A percentile compares a stretch with the other conserved stretches of the same genome.
Evolutionary conservation across 2,888 invertebrate genomes (phyloP).

Genomic region (Eristalis pertinax): DNA sequence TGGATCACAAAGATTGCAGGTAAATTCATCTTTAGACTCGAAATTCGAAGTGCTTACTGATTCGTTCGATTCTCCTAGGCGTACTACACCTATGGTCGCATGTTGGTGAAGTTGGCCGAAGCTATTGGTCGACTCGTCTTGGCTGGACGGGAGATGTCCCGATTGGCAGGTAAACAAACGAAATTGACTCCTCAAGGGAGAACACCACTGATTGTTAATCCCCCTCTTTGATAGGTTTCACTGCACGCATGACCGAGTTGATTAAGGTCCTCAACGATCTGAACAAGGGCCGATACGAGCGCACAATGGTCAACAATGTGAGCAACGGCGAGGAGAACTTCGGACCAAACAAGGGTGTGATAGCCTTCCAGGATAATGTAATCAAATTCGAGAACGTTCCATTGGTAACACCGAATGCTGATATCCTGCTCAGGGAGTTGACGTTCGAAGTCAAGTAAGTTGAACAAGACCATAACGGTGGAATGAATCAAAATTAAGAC

Average conservation of each 20-base stretch:
- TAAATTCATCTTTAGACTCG: constrained; percentile 76
- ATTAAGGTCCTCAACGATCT: constrained; percentile 91
- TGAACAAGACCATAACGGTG: too few relatives aligned
- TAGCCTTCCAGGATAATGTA: constrained; percentile 92
- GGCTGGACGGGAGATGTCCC: constrained; percentile 96
- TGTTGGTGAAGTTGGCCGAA: constrained; percentile 92
- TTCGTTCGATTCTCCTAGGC: constrained; percentile 82
- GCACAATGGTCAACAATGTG: constrained; percentile 83
- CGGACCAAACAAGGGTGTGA: constrained; percentile 89
- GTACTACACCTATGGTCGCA: constrained; percentile 97
- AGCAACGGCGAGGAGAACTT: constrained; percentile 79
- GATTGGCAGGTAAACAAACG: constrained; percentile 88
- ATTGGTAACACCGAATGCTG: constrained; percentile 98
- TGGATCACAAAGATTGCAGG: constrained; percentile 91
- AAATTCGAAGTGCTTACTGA: not conserved
- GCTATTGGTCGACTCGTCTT: constrained; percentile 97
- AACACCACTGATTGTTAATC: not conserved
- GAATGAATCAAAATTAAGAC: not conserved
- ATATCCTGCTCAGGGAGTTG: constrained; percentile 93
- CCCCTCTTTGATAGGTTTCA: constrained; percentile 83
- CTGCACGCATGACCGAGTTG: constrained; percentile 95
- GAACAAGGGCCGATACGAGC: constrained; percentile 88
- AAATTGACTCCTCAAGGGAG: not conserved
- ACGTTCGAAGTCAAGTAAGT: constrained; percentile 92
- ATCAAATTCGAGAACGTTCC: constrained; percentile 96